Evolutionary conservation across 2,797 vertebrate species (phyloP).

Genomic region (Mycteria americana): DNA sequence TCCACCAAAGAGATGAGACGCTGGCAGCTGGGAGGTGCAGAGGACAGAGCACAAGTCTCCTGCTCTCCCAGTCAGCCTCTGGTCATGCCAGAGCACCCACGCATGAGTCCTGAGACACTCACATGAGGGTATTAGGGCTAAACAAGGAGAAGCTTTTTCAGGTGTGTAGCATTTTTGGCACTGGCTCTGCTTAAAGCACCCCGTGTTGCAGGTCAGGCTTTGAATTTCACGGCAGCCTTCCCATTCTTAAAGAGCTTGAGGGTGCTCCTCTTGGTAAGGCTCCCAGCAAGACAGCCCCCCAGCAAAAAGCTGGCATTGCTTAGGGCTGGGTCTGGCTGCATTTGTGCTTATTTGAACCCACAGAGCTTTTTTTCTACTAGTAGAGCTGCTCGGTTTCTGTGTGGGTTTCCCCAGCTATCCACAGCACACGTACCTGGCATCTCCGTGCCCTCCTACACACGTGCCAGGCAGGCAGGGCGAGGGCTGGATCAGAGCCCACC

Average conservation of each 20-base stretch:
- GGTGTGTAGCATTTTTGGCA: not conserved
- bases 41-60: not conserved
- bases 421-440: not conserved
- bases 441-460: not conserved
- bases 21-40: not conserved
- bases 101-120: not conserved
- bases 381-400: not conserved
- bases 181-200: not conserved
- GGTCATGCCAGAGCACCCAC: not conserved
- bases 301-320: not conserved
- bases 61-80: not conserved
- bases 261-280: not conserved
- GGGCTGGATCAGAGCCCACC: not conserved
- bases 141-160: not conserved
- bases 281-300: not conserved
- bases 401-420: not conserved
- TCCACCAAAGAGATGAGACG: not conserved
- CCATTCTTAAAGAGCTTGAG: not conserved
- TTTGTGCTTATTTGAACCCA: not conserved
- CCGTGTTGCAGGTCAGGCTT: not conserved
- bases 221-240: not conserved
- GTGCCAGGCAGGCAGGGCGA: not conserved
- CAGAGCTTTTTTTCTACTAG: not conserved
- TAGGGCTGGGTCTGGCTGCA: not conserved
- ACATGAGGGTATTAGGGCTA: not conserved